These are phyloP conservation scores for Amblyornis subalaris DNA, from an alignment of 2,113 vertebrate species.

Conservation along the genomic window DNA sequence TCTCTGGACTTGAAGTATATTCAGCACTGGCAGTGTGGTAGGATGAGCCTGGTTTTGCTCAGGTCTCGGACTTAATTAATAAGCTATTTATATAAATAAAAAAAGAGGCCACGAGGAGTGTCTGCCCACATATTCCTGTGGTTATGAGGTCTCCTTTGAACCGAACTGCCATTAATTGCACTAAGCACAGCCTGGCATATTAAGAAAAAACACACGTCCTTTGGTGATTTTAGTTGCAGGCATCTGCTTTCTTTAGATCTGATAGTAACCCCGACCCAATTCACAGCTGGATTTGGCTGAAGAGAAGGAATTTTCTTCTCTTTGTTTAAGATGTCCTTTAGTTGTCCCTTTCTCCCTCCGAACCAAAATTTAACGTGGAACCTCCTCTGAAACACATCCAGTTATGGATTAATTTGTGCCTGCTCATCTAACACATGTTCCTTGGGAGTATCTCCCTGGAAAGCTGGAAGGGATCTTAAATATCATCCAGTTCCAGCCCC, in stretches of 20 bases:
- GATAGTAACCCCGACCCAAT: background rate
- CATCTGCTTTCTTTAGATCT: background rate
- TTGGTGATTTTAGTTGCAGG: background rate
- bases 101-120: background rate
- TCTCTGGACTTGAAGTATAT: background rate
- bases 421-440: background rate
- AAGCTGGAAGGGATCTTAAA: background rate
- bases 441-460: background rate
- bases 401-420: background rate
- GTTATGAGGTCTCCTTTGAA: slow-evolving; percentile 3
- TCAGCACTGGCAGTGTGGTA: background rate
- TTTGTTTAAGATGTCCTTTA: background rate
- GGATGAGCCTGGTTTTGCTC: background rate
- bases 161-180: background rate
- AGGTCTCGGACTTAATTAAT: slow-evolving; percentile 20
- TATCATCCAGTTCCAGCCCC: background rate
- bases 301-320: background rate
- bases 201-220: background rate
- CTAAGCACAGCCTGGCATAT: background rate
- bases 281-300: background rate
- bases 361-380: background rate
- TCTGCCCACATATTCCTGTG: background rate
- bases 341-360: background rate
- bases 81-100: background rate
- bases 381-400: background rate